Percentiles rank a stretch among this genome's conserved stretches.
Conservation (phyloP, 2,113 vertebrate genomes). For the Silurus meridionalis region DNA sequence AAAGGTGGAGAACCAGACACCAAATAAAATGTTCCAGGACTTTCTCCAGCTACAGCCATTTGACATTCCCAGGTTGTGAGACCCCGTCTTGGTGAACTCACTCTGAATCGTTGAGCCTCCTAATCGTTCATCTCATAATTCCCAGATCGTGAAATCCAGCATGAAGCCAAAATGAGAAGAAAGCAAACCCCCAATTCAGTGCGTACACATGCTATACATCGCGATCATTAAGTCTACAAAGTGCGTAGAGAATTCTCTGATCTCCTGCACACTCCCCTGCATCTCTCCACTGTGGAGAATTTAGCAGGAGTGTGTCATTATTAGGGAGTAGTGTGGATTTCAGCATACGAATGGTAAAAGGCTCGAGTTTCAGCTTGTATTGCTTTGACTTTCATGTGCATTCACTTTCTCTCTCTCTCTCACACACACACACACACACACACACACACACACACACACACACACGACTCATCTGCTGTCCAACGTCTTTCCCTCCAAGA, state of each 20-base stretch:
- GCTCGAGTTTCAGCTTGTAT: constrained; percentile 10
- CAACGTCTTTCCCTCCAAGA: constrained; percentile 90
- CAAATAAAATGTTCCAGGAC: background rate
- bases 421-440: background rate
- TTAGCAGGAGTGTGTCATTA: background rate
- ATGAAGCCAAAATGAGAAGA: background rate
- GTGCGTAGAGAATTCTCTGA: constrained; percentile 25
- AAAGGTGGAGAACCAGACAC: background rate
- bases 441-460: constrained; percentile 1
- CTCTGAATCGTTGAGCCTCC: too few species aligned
- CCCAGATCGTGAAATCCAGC: background rate
- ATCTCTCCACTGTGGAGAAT: constrained; percentile 1
- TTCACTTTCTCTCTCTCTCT: background rate
- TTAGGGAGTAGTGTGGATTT: background rate
- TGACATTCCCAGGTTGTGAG: background rate
- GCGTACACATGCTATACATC: background rate
- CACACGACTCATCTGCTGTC: constrained; percentile 81
- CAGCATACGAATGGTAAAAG: background rate
- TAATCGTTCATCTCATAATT: background rate
- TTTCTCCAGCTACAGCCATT: background rate
- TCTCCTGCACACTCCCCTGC: constrained; percentile 3
- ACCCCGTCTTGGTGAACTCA: background rate
- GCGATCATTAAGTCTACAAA: constrained; percentile 1
- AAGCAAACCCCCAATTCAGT: background rate
- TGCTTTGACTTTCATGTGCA: constrained; percentile 44